Conservation (phyloP, 2,888 invertebrate species). For the Macrophya alboannulata region DNA sequence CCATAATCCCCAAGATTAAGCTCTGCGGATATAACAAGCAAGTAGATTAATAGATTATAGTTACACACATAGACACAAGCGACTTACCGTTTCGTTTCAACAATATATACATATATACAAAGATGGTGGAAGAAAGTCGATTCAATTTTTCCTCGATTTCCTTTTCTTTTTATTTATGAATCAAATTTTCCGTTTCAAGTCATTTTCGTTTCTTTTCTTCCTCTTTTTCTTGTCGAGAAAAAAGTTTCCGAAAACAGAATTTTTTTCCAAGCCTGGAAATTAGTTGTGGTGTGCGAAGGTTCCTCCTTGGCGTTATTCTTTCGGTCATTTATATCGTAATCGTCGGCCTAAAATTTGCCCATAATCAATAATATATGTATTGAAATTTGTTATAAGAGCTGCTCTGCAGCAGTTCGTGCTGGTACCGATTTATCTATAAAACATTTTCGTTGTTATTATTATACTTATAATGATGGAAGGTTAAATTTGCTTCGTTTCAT, state of each 20-base stretch:
- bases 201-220: too few species aligned
- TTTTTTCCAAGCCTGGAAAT: too few species aligned
- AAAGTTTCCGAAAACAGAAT: too few species aligned
- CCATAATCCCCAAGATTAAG: not conserved
- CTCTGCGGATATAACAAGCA: conserved; percentile 1
- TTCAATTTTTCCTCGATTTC: not conserved
- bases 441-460: not conserved
- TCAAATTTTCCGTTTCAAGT: not conserved
- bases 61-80: not conserved
- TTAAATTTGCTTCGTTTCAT: conserved; percentile 33
- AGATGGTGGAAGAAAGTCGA: not conserved
- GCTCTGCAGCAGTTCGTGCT: too few species aligned
- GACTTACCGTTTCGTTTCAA: not conserved
- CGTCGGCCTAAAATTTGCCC: not conserved
- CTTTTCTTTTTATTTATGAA: not conserved
- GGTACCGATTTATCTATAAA: not conserved
- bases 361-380: not conserved
- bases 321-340: not conserved
- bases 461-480: not conserved
- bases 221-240: too few species aligned
- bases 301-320: too few species aligned
- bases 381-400: not conserved
- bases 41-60: not conserved
- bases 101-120: too few species aligned
- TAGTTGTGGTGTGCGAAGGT: too few species aligned